Base-by-base conservation (phyloP, 2,113 vertebrate genomes). In the Pomatorhinus ruficollis region DNA sequence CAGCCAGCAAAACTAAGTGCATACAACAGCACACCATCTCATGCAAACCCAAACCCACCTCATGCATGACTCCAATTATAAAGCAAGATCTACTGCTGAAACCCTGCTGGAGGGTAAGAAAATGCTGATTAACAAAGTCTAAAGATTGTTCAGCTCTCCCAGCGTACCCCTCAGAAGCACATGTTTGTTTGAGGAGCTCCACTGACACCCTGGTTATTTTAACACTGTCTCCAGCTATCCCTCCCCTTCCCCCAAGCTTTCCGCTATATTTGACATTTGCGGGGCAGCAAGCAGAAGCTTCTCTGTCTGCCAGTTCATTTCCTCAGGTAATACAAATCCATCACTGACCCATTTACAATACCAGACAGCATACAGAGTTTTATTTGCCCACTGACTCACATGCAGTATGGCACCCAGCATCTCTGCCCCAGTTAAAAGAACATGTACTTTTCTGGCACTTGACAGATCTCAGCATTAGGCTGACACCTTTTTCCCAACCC, bases 271-370 rank as follows among this genome's bases (percentile, higher is more conserved):
- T 93, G 93, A 95, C 78, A 87, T 95, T 89, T 87, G 81, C 92
- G 95, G 83, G 88, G 79, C 81, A 92, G 71, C 89, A 77, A 86
- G 76, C 72, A 91, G 88, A 94, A 96, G 82, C 85, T 52, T 89
- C 59, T 90, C 83, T 59, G 63, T 81, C 68, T 15, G 42, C 78
- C 66, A 91, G 86, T 89, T 95, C 40, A 92, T 97, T 95, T 96
- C 95, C 87, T 97, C 77, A 94, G 92, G 95, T 96, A 94, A 97
- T 84, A 84, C 89, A 96, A 90, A 94, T 96, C 93, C 83, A 93
- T 91, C 77, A 84, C 63, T 96, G 88, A 92, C 83, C 95, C 85
- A 95, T 89, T 97, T 97, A 92, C 81, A 93, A 96, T 76, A 87
- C 59, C 83, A 93, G 78, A 72, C 71, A 93, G 88, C 83, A 93